Percentiles rank a stretch among this genome's conserved stretches.
phyloP scores from a whole-genome alignment of 2,797 vertebrate genomes.

The Cyclura pinguis region DNA sequence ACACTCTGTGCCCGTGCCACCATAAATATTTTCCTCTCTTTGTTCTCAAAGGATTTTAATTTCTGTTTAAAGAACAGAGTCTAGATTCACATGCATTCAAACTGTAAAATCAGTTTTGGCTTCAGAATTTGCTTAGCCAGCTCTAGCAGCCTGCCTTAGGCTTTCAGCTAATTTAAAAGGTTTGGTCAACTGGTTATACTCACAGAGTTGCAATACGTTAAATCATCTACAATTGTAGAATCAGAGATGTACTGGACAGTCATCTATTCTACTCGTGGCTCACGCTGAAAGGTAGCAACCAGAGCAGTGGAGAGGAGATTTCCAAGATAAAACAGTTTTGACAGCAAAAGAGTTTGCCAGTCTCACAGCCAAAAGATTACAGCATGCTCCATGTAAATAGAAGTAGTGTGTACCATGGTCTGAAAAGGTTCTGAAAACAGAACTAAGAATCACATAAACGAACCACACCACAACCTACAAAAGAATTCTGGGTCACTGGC shows the following conservation, averaged over 20 bases:
- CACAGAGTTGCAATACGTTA: background rate
- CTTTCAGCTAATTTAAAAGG: background rate
- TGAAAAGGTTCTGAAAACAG: slow-evolving; percentile 23
- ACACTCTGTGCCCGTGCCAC: background rate
- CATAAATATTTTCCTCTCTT: background rate
- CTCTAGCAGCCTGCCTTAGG: background rate
- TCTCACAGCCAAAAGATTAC: background rate
- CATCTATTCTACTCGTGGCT: background rate
- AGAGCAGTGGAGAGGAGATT: background rate
- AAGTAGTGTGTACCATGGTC: background rate
- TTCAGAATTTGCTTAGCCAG: slow-evolving; percentile 1
- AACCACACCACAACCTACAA: slow-evolving; percentile 14
- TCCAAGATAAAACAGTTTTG: background rate
- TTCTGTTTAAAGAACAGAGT: background rate
- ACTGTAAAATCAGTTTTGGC: background rate
- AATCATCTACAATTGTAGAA: background rate
- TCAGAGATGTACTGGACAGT: background rate
- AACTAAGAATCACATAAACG: slow-evolving; percentile 7
- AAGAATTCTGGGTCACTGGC: slow-evolving; percentile 12
- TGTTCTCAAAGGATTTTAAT: slow-evolving; percentile 22
- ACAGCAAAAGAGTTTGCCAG: background rate
- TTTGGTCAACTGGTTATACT: background rate
- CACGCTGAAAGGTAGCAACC: background rate
- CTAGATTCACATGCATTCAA: background rate
- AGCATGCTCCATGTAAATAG: background rate